Percentiles rank a stretch among this genome's conserved stretches.
Evolutionary conservation across 2,113 vertebrate genomes (phyloP).

Genomic region (Thermophis baileyi): DNA sequence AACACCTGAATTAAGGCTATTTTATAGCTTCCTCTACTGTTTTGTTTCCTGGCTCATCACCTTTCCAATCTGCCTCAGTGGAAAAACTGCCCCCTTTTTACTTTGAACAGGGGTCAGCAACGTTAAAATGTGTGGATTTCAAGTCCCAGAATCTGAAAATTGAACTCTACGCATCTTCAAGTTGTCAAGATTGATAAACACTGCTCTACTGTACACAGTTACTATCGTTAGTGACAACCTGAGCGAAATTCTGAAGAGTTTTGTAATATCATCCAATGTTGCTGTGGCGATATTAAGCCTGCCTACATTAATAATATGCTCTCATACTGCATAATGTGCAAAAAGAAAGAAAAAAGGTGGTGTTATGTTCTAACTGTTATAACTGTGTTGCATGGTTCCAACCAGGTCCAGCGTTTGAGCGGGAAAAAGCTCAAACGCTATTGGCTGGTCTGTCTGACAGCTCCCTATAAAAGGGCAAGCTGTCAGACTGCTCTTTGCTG

Average conservation of each 20-base stretch:
- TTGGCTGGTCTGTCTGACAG: too few species aligned
- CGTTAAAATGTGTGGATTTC: neutral
- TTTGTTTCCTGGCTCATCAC: neutral
- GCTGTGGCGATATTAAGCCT: neutral
- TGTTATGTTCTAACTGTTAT: too few species aligned
- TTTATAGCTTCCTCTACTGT: neutral
- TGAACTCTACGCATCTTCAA: neutral
- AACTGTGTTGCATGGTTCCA: too few species aligned
- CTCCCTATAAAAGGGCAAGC: too few species aligned
- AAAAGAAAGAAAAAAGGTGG: neutral
- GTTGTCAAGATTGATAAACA: neutral
- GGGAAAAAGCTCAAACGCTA: too few species aligned
- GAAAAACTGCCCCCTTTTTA: neutral
- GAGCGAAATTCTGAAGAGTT: neutral
- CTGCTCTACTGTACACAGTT: neutral
- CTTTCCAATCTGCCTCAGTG: neutral
- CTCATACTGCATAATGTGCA: neutral
- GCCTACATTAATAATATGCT: neutral
- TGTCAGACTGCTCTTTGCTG: too few species aligned
- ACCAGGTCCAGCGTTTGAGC: too few species aligned
- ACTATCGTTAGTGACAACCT: neutral
- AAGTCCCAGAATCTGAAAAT: neutral
- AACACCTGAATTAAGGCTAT: neutral
- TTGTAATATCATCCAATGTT: neutral
- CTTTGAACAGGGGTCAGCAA: neutral